A percentile compares a stretch with the other conserved stretches of the same genome.
phyloP scores from a whole-genome alignment of 2,113 vertebrate species.

The Petromus typicus region DNA sequence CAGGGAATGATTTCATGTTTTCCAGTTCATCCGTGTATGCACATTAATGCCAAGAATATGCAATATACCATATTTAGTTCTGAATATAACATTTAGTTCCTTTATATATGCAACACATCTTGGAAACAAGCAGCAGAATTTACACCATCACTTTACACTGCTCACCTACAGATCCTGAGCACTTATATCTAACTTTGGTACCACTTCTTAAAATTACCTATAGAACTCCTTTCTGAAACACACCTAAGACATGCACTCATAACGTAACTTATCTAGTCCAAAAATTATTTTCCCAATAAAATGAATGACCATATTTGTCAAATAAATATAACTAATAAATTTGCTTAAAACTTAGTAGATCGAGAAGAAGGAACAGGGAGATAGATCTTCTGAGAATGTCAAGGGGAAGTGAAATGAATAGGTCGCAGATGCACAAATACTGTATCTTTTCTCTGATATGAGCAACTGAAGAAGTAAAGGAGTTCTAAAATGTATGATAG shows the following conservation, averaged over 20 bases:
- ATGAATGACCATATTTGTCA: not conserved
- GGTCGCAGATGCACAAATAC: too few relatives aligned
- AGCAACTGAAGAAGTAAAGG: too few relatives aligned
- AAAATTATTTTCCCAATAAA: slow-evolving; percentile 16
- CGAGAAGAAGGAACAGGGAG: not conserved
- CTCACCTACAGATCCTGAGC: not conserved
- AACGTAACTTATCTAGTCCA: not conserved
- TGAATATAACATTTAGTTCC: not conserved
- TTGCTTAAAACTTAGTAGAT: not conserved
- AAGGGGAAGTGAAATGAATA: not conserved
- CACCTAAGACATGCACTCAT: not conserved
- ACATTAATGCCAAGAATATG: not conserved
- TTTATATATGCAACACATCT: not conserved
- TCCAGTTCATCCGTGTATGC: not conserved
- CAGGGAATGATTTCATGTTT: not conserved
- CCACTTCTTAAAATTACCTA: not conserved
- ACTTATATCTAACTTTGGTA: not conserved
- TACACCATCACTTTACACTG: not conserved
- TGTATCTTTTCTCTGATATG: too few relatives aligned
- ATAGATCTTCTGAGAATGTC: not conserved
- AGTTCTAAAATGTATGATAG: too few relatives aligned
- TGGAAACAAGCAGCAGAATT: not conserved
- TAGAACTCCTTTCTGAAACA: not conserved
- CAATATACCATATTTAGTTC: not conserved
- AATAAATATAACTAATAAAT: not conserved